These are phyloP conservation scores for Dreissena rostriformis DNA, from an alignment of 1,140 invertebrate species.

Conservation along the genomic window DNA sequence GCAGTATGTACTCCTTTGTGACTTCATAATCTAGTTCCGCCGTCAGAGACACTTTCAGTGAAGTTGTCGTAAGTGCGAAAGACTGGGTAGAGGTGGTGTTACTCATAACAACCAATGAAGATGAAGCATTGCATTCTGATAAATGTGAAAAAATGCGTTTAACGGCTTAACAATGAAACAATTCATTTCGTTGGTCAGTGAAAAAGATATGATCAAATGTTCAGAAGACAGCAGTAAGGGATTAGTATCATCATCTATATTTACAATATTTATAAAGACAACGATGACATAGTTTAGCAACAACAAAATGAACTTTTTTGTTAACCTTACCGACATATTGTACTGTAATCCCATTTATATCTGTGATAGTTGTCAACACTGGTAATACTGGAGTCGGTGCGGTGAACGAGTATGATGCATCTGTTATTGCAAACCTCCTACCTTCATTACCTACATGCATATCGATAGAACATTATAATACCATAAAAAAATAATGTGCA, in stretches of 20 bases:
- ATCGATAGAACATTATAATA: neutral
- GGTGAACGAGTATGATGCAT: constrained; percentile 20
- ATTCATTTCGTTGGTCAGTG: no score
- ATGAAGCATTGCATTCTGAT: constrained; percentile 33
- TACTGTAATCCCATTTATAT: constrained; percentile 26
- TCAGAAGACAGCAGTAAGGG: no score
- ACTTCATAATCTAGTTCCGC: constrained; percentile 39
- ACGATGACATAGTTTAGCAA: no score
- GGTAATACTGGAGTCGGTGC: constrained; percentile 5
- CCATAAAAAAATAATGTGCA: no score
- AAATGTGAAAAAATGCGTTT: no score
- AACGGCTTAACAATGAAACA: no score
- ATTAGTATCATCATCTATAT: no score
- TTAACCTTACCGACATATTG: constrained; percentile 27
- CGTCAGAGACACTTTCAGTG: neutral
- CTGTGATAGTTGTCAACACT: constrained; percentile 20
- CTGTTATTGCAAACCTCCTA: constrained; percentile 10
- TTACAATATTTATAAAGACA: no score
- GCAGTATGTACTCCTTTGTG: constrained; percentile 2
- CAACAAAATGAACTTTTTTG: no score
- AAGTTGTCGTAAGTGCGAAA: constrained; percentile 17
- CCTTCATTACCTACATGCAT: constrained; percentile 30
- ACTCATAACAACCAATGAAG: constrained; percentile 25
- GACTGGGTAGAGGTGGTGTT: neutral
- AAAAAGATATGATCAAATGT: no score